Conservation (phyloP, 2,113 vertebrate species). For the Trogon surrucura region DNA sequence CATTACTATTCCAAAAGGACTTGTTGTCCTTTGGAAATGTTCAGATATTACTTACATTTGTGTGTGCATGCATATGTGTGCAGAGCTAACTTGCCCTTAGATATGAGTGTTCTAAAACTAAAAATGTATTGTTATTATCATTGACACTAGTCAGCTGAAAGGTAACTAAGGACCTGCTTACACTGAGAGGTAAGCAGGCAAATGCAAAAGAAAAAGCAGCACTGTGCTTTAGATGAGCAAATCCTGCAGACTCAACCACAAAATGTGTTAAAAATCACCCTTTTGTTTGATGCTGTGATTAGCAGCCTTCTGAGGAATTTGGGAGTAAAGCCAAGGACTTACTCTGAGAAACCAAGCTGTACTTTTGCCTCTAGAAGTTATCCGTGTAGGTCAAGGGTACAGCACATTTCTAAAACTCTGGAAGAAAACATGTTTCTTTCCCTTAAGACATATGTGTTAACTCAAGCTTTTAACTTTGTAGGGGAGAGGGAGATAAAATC, state of each 20-base stretch:
- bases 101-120: constrained; percentile 51
- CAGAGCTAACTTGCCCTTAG: constrained; percentile 55
- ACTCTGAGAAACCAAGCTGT: background rate
- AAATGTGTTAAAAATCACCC: constrained; percentile 39
- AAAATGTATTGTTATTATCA: constrained; percentile 48
- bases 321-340: background rate
- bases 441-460: background rate
- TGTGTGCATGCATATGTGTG: constrained; percentile 20
- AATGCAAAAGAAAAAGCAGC: background rate
- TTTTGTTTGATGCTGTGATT: background rate
- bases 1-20: constrained; percentile 73
- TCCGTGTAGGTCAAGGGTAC: background rate
- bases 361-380: background rate
- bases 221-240: background rate
- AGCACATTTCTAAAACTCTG: background rate
- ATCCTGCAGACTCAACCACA: background rate
- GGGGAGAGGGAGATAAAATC: background rate
- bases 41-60: constrained; percentile 63
- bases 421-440: background rate
- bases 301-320: constrained; percentile 14
- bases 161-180: constrained; percentile 32
- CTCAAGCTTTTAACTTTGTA: background rate
- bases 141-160: constrained; percentile 48
- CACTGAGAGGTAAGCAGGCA: background rate
- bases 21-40: constrained; percentile 68